Conservation (phyloP, 2,113 vertebrate species). For the Salminus brasiliensis region DNA sequence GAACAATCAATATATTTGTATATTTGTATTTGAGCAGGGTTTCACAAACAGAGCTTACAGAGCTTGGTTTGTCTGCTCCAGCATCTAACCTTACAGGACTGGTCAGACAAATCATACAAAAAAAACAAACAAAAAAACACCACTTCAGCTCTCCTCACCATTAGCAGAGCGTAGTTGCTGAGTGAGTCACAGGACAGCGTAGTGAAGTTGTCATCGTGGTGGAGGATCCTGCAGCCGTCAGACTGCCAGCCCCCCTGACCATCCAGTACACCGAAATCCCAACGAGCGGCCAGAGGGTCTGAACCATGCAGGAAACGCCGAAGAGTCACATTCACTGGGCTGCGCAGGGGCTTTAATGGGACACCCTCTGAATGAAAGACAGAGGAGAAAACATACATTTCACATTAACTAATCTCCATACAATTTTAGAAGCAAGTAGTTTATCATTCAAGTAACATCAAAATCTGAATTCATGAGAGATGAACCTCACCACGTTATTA, state of each 20-base stretch:
- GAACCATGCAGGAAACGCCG: conserved; percentile 86
- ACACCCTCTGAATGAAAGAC: conserved; percentile 79
- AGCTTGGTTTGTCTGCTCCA: too few species aligned
- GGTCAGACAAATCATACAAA: too few species aligned
- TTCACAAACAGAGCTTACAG: too few species aligned
- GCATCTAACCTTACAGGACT: too few species aligned
- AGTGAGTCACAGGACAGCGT: conserved; percentile 91
- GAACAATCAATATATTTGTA: background rate
- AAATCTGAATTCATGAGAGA: too few species aligned
- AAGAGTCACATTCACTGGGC: conserved; percentile 86
- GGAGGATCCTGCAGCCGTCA: conserved; percentile 86
- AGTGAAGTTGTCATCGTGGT: conserved; percentile 90
- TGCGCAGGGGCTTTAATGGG: conserved; percentile 67
- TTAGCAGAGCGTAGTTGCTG: conserved; percentile 91
- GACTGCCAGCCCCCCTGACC: conserved; percentile 94
- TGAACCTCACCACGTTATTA: too few species aligned
- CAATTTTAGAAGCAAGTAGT: too few species aligned
- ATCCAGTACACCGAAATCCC: conserved; percentile 89
- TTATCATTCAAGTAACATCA: too few species aligned
- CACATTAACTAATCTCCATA: too few species aligned
- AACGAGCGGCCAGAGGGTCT: conserved; percentile 87
- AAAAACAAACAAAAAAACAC: too few species aligned
- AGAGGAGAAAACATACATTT: background rate
- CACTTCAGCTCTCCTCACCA: conserved; percentile 75
- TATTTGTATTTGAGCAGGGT: too few species aligned